Evolutionary conservation across 1,140 invertebrate species (phyloP), one percentile per base, ranked within the genome.

Genomic region (Mamestra configurata): DNA sequence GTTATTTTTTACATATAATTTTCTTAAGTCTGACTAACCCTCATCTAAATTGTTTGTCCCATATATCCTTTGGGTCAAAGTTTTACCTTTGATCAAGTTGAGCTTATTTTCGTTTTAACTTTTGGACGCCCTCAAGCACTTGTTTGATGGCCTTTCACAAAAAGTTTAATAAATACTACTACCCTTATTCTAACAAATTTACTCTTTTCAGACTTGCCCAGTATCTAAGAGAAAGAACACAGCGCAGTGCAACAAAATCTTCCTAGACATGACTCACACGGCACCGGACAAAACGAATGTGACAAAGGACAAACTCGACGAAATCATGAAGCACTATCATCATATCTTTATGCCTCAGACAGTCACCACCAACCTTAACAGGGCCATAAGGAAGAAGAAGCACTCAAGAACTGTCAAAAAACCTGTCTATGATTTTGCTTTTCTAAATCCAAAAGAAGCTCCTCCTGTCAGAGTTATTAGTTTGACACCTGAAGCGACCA

Each of bases 161-260:
- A 57, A 61, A 18, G 0, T 37, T 0, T 8, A 0, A 1, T 4
- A 6, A n/a, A 61, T 8, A 15, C n/a, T 1, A 7, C 13, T 1
- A 61, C 1, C 1, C 18, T 55, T 11, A 4, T 49, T n/a, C 0
- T 31, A 22, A 57, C 22, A 13, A 20, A 20, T 51, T 18, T 4
- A 0, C 2, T 2, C 4, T 31, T 68, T 68, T 70, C 88, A 93
- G 92, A 91, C 89, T 6, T 92, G 92, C 55, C 92, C 92, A 20
- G 11, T 81, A 13, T 83, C 91, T 13, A 88, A 85, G 57, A 79
- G 90, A 1, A 87, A 79, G 35, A 59, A 82, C 13, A 81, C 86
- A 7, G 73, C 61, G 1, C 82, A 90, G 64, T 93, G 92, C 80
- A 80, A 70, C 6, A 83, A 79, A 75, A 72, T 92, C 11, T 90